These are phyloP conservation scores for Malurus leucopterus DNA, from an alignment of 2,797 vertebrate genomes.

Conservation along the genomic window DNA sequence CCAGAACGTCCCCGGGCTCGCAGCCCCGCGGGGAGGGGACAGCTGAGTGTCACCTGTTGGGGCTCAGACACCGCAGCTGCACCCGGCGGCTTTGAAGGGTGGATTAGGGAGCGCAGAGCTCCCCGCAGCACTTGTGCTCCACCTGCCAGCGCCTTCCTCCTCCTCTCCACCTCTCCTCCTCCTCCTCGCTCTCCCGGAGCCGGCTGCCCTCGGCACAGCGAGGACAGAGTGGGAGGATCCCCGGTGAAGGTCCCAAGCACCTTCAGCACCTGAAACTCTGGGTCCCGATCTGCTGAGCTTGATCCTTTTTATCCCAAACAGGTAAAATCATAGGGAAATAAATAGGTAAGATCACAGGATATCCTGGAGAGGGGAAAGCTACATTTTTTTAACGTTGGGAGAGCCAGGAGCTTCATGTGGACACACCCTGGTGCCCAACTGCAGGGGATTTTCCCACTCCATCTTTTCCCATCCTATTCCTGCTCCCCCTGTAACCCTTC, in stretches of 20 bases:
- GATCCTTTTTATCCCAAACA: neutral
- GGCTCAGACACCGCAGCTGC: constrained; percentile 60
- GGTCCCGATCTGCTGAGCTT: neutral
- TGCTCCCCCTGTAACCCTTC: accelerated
- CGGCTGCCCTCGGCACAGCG: accelerated
- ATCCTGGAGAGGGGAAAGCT: accelerated
- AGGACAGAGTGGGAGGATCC: neutral
- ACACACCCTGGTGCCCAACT: neutral
- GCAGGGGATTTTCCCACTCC: neutral
- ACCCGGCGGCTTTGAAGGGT: constrained; percentile 27
- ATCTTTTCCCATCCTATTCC: neutral
- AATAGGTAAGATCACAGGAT: neutral
- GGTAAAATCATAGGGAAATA: neutral
- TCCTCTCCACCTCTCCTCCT: neutral
- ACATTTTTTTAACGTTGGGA: neutral
- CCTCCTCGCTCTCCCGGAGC: neutral
- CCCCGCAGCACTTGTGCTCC: constrained; percentile 1
- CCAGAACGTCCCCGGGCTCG: neutral
- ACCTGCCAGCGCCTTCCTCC: constrained; percentile 25
- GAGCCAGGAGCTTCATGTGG: too few relatives aligned
- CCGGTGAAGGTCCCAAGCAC: neutral
- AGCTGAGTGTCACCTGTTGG: constrained; percentile 65
- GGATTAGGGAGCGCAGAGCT: constrained; percentile 30
- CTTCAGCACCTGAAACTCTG: neutral
- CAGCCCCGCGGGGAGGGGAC: neutral